Conservation (phyloP, 2,113 vertebrate genomes). For the Gorsachius goisagi region DNA sequence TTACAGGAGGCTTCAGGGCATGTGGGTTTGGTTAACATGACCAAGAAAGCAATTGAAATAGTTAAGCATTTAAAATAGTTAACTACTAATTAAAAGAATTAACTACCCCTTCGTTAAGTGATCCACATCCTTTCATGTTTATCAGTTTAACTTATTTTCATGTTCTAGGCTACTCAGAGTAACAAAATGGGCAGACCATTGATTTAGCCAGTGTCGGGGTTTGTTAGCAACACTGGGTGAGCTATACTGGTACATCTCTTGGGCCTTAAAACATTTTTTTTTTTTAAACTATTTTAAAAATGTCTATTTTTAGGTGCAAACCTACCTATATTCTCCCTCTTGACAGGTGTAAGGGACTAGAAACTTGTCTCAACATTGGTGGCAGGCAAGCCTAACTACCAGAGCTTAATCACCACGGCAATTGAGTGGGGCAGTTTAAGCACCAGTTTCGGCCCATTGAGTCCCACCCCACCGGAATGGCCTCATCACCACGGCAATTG, state of each 20-base stretch:
- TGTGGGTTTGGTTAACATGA: neutral
- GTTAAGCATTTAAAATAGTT: neutral
- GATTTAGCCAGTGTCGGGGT: slow-evolving; percentile 70
- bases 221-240: slow-evolving; percentile 76
- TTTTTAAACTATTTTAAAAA: neutral
- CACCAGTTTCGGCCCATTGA: too few relatives aligned
- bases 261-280: slow-evolving; percentile 32
- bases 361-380: too few relatives aligned
- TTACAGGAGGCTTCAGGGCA: neutral
- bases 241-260: slow-evolving; percentile 67
- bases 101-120: neutral
- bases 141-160: slow-evolving; percentile 52
- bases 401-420: too few relatives aligned
- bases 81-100: neutral
- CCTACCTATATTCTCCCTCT: neutral
- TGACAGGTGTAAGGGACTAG: too few relatives aligned
- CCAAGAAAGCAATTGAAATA: neutral
- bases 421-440: too few relatives aligned
- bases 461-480: too few relatives aligned
- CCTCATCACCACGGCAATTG: too few relatives aligned
- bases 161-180: slow-evolving; percentile 45
- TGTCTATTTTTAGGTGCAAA: neutral
- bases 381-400: too few relatives aligned
- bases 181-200: slow-evolving; percentile 66
- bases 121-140: neutral